Evolutionary conservation across 2,113 vertebrate genomes (phyloP).

Genomic region (Phyllostomus hastatus): DNA sequence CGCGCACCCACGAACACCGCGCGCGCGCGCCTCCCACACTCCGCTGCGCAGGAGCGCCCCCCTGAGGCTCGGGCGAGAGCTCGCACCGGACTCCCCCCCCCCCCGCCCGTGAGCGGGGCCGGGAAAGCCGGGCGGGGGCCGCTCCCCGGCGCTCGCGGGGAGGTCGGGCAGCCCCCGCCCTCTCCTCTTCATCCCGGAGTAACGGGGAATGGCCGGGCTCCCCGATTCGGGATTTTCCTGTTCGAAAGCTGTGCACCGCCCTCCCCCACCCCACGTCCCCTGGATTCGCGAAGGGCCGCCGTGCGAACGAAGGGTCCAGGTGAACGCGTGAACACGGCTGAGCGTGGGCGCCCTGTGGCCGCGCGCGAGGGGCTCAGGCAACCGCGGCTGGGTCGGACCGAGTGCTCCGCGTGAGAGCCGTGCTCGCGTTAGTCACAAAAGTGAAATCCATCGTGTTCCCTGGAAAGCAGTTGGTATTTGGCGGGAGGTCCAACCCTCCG

Average conservation of each 20-base stretch:
- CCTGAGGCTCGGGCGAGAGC: no score
- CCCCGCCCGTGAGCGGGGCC: no score
- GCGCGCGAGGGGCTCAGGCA: not conserved
- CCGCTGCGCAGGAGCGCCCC: no score
- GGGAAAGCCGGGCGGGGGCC: no score
- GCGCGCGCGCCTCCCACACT: no score
- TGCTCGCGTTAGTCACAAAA: not conserved
- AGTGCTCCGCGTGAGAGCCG: not conserved
- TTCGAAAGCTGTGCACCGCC: not conserved
- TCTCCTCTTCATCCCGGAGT: not conserved
- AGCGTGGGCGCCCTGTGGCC: not conserved
- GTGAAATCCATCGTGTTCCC: constrained; percentile 4
- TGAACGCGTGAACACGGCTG: not conserved
- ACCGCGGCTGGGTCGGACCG: not conserved
- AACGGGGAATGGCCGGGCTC: not conserved
- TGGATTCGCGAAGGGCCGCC: not conserved
- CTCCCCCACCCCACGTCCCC: not conserved
- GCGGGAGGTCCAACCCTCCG: not conserved
- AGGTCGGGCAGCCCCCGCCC: not conserved
- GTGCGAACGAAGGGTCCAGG: not conserved
- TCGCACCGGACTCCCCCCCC: no score
- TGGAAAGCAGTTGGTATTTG: constrained; percentile 15
- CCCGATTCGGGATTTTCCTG: not conserved
- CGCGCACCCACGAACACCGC: no score
- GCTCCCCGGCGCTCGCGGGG: no score